Base-by-base conservation (phyloP, 1,140 invertebrate species). In the Penaeus indicus region DNA sequence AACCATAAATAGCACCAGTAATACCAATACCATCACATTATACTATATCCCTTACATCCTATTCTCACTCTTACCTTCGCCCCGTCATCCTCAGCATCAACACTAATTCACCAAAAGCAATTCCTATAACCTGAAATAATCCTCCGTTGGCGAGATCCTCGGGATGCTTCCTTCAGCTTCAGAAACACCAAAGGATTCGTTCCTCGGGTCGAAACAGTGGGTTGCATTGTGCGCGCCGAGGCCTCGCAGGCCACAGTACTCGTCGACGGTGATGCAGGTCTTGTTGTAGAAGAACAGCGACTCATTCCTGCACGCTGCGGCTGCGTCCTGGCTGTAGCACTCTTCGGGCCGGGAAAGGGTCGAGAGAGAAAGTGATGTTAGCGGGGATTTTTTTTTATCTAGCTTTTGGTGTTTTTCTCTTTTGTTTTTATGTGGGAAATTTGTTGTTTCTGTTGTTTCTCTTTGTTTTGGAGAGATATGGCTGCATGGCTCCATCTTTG, bases 81-180 rank as follows among this genome's bases (percentile, higher is more conserved):
- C 38, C 38, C 38, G 4, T 42, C 38, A 7, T 42, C 38, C 38
- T 42, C 4, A 42, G 38, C 38, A 42, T 5, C n/a, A 80, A 13
- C 32, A 13, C 16, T 16, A 54, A 54, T 38, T 47, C 13, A n/a
- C 3, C 60, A 89, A 94, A 92, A 89, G 85, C 78, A 54, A 54
- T 54, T 54, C 10, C 16, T 11, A 13, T 61, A n/a, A 89, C 85
- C 32, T 67, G 54, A 72, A 60, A 32, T 54, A 90, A 18, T 62
- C 79, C 61, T 90, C 63, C 3, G 18, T 60, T 8, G 79, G 63
- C 13, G 54, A 63, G 16, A 77, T 72, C n/a, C 78, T 42, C 25
- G 77, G 47, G n/a, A 80, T 10, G 8, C 18, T 54, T 42, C 60
- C 60, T 80, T 80, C 78, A 18, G 78, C 78, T 25, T 75, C 62